These are phyloP conservation scores for Protosalanx chinensis DNA, from an alignment of 2,797 vertebrate genomes.

Conservation along the genomic window DNA sequence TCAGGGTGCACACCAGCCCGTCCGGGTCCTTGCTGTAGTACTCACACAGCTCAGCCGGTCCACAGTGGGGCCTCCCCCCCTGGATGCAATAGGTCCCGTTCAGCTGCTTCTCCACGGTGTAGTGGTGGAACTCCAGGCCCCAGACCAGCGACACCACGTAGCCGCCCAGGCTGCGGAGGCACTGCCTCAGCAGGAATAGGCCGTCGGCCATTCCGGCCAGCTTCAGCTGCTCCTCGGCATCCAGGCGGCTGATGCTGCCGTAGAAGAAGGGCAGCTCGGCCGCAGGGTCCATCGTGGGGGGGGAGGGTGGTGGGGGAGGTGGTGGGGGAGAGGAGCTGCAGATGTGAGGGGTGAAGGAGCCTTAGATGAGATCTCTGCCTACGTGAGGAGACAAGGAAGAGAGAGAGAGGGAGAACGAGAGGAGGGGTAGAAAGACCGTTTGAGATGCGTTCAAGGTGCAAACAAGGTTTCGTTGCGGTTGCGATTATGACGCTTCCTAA, in stretches of 20 bases:
- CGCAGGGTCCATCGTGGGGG: conserved; percentile 85
- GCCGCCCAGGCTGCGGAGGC: conserved; percentile 91
- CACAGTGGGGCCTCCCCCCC: conserved; percentile 89
- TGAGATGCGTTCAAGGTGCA: no score
- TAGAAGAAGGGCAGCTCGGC: conserved; percentile 92
- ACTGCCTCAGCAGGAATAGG: conserved; percentile 90
- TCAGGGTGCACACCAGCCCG: conserved; percentile 84
- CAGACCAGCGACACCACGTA: conserved; percentile 90
- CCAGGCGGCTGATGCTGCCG: conserved; percentile 87
- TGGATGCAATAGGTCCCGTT: conserved; percentile 89
- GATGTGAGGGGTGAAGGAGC: not conserved
- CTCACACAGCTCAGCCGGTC: conserved; percentile 91
- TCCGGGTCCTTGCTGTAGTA: conserved; percentile 91
- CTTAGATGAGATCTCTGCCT: no score
- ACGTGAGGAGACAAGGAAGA: no score
- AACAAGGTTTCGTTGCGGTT: not conserved
- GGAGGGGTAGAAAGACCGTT: no score
- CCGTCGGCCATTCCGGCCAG: conserved; percentile 90
- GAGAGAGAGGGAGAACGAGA: no score
- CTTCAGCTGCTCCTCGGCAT: conserved; percentile 91
- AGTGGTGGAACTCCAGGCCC: conserved; percentile 87
- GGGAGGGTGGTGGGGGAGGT: conserved; percentile 4
- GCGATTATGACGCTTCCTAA: not conserved
- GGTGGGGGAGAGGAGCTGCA: not conserved
- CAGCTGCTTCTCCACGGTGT: conserved; percentile 88